phyloP scores from a whole-genome alignment of 2,113 vertebrate genomes.

The Varanus salvator region DNA sequence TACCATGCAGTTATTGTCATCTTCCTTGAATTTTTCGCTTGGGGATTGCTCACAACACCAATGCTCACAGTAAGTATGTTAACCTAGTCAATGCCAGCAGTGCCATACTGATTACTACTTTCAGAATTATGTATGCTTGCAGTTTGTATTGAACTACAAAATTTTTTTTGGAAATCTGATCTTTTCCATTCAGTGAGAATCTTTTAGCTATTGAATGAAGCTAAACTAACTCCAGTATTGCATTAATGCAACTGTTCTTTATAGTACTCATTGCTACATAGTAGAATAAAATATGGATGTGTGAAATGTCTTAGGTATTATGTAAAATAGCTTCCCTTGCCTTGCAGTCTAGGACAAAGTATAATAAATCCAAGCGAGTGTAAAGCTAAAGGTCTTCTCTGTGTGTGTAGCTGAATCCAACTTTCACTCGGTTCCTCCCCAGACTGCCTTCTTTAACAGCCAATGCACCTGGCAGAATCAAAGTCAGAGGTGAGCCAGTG shows the following conservation, averaged over 20 bases:
- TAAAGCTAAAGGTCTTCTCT: no score
- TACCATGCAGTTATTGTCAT: conserved; percentile 93
- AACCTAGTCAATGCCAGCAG: background rate
- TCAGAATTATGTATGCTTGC: background rate
- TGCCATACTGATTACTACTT: conserved; percentile 1
- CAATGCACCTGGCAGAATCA: background rate
- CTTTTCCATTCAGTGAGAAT: background rate
- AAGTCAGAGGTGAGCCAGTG: background rate
- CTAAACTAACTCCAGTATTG: background rate
- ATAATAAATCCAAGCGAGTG: background rate
- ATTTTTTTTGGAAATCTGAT: background rate
- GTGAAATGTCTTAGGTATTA: background rate
- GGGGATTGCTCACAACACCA: conserved; percentile 94
- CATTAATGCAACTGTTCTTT: background rate
- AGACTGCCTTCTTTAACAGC: background rate
- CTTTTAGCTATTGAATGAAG: background rate
- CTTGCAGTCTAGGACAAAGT: background rate
- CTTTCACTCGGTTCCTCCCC: background rate
- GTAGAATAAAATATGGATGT: background rate
- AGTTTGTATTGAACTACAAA: conserved; percentile 12
- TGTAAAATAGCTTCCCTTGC: no score
- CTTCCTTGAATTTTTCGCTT: conserved; percentile 97
- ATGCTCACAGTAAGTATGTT: conserved; percentile 90
- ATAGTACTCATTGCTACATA: background rate
- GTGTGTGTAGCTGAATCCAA: background rate